These are phyloP conservation scores for Petrophora chlorosata DNA, from an alignment of 2,888 invertebrate genomes.

Conservation along the genomic window DNA sequence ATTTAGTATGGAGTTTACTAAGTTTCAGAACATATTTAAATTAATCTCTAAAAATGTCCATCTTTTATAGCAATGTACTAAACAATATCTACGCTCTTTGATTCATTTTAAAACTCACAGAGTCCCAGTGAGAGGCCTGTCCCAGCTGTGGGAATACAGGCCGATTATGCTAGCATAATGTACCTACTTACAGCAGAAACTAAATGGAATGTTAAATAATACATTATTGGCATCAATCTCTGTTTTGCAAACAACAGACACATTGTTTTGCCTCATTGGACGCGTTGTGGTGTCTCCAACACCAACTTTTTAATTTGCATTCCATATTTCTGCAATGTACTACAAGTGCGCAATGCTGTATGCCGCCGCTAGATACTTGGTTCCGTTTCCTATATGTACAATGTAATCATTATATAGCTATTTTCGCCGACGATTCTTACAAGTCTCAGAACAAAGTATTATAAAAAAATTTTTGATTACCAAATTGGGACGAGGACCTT, in stretches of 20 bases:
- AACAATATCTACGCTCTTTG: too few relatives aligned
- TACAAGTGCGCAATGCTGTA: neutral
- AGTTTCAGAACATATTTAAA: neutral
- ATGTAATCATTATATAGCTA: too few relatives aligned
- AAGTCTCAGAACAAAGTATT: neutral
- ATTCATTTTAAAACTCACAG: too few relatives aligned
- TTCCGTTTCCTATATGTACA: too few relatives aligned
- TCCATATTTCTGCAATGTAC: neutral
- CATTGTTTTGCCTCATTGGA: neutral
- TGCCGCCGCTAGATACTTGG: too few relatives aligned
- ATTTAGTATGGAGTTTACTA: constrained; percentile 9
- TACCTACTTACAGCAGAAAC: neutral
- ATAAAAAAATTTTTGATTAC: neutral
- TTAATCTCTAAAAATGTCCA: too few relatives aligned
- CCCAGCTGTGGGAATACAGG: too few relatives aligned
- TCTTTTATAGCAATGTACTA: too few relatives aligned
- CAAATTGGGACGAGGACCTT: neutral
- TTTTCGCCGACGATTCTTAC: neutral
- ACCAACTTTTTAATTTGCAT: neutral
- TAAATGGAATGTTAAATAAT: neutral
- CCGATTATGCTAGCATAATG: neutral
- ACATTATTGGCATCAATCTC: neutral
- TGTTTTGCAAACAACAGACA: neutral
- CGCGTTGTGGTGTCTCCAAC: neutral
- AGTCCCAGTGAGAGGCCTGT: too few relatives aligned